Conservation (phyloP, 2,888 invertebrate species). For the Agrenia bidenticulata region DNA sequence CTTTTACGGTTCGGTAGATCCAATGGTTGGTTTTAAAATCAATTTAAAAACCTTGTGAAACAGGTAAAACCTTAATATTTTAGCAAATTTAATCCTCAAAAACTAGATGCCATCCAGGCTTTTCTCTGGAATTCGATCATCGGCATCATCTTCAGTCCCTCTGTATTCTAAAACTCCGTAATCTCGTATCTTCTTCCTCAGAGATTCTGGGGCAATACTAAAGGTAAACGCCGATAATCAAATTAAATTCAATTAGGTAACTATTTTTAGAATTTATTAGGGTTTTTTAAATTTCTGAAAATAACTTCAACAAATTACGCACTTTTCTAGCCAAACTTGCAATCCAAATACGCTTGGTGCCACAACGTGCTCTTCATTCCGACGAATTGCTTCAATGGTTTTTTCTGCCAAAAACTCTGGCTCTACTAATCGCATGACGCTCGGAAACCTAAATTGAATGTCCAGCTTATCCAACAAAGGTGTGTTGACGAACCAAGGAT, state of each 20-base stretch:
- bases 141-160: neutral
- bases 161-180: constrained; percentile 4
- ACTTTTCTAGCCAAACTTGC: neutral
- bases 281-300: too few relatives aligned
- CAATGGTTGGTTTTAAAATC: too few relatives aligned
- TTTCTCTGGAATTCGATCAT: too few relatives aligned
- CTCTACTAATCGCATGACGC: constrained; percentile 31
- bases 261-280: too few relatives aligned
- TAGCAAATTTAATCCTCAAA: too few relatives aligned
- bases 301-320: too few relatives aligned
- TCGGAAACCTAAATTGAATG: constrained; percentile 20
- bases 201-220: constrained; percentile 5
- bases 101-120: too few relatives aligned
- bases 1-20: too few relatives aligned
- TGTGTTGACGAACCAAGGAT: constrained; percentile 17
- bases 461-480: constrained; percentile 8
- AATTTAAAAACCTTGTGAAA: too few relatives aligned
- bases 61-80: too few relatives aligned
- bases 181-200: constrained; percentile 1
- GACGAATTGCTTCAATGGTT: constrained; percentile 1
- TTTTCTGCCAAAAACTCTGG: constrained; percentile 14
- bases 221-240: neutral
- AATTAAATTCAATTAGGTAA: too few relatives aligned
- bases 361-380: constrained; percentile 28
- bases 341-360: neutral